Percentiles rank a stretch among this genome's conserved stretches.
phyloP scores from a whole-genome alignment of 2,797 vertebrate genomes.

The Hydrocynus forskahlii region DNA sequence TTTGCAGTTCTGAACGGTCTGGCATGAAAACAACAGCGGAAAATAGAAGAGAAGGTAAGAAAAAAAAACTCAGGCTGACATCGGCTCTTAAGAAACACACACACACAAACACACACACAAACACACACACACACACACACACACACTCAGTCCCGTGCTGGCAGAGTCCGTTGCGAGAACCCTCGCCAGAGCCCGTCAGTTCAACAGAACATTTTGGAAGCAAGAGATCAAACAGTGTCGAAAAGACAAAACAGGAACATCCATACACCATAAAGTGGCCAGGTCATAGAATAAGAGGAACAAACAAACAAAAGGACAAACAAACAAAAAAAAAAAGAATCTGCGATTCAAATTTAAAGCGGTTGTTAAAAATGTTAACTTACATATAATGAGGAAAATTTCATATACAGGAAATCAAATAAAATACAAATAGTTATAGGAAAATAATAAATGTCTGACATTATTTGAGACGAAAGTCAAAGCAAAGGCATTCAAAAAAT shows the following conservation, averaged over 20 bases:
- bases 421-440: slow-evolving; percentile 84
- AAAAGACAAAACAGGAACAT: slow-evolving; percentile 76
- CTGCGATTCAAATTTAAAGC: slow-evolving; percentile 87
- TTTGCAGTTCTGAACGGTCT: slow-evolving; percentile 79
- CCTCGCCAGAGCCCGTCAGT: slow-evolving; percentile 72
- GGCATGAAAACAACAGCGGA: slow-evolving; percentile 71
- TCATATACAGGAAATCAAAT: slow-evolving; percentile 88
- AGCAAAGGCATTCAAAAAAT: slow-evolving; percentile 79
- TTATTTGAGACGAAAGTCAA: slow-evolving; percentile 78
- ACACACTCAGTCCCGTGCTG: slow-evolving; percentile 73
- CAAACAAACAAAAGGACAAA: slow-evolving; percentile 58
- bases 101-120: slow-evolving; percentile 55
- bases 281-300: slow-evolving; percentile 72
- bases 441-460: slow-evolving; percentile 88
- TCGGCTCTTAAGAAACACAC: slow-evolving; percentile 74
- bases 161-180: slow-evolving; percentile 73
- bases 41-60: slow-evolving; percentile 62
- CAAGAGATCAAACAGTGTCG: slow-evolving; percentile 72
- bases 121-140: slow-evolving; percentile 55
- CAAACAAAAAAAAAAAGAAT: slow-evolving; percentile 63
- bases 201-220: slow-evolving; percentile 80
- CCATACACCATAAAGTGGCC: slow-evolving; percentile 83
- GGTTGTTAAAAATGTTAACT: slow-evolving; percentile 87
- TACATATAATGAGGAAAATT: slow-evolving; percentile 78
- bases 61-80: slow-evolving; percentile 72